These are phyloP conservation scores for Gallirallus australis DNA, from an alignment of 2,797 vertebrate species.

Conservation along the genomic window DNA sequence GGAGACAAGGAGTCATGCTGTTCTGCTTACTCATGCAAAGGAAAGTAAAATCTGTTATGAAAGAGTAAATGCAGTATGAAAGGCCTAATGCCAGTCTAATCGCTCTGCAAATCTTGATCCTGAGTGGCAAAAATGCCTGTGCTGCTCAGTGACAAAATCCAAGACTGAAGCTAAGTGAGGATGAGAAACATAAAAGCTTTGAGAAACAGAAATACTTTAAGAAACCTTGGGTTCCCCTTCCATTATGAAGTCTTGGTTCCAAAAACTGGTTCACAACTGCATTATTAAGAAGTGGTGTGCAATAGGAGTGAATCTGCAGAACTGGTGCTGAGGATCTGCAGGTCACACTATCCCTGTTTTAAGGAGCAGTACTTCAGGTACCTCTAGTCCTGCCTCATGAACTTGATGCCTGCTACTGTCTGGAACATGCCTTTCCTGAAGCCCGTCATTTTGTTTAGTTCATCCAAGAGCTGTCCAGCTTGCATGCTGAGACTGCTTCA, in stretches of 20 bases:
- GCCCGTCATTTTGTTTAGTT: background rate
- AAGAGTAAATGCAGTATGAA: conserved; percentile 5
- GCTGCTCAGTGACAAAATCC: background rate
- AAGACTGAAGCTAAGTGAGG: background rate
- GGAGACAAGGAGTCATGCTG: conserved; percentile 2
- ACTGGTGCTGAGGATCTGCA: background rate
- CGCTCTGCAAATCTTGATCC: background rate
- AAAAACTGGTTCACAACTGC: background rate
- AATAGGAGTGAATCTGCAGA: background rate
- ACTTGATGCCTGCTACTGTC: background rate
- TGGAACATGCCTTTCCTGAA: background rate
- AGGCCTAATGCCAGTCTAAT: conserved; percentile 27
- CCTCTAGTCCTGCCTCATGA: background rate
- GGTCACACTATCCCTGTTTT: background rate
- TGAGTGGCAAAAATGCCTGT: background rate
- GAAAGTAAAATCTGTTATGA: conserved; percentile 9
- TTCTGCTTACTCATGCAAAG: conserved; percentile 15
- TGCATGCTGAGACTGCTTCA: background rate
- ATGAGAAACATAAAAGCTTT: background rate
- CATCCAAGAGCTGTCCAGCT: background rate
- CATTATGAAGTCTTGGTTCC: background rate
- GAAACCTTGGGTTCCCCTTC: accelerated
- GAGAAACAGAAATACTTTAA: background rate
- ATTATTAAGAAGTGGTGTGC: background rate
- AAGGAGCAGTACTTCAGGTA: background rate